phyloP scores from a whole-genome alignment of 2,888 invertebrate species.

The Polydrusus tereticollis region DNA sequence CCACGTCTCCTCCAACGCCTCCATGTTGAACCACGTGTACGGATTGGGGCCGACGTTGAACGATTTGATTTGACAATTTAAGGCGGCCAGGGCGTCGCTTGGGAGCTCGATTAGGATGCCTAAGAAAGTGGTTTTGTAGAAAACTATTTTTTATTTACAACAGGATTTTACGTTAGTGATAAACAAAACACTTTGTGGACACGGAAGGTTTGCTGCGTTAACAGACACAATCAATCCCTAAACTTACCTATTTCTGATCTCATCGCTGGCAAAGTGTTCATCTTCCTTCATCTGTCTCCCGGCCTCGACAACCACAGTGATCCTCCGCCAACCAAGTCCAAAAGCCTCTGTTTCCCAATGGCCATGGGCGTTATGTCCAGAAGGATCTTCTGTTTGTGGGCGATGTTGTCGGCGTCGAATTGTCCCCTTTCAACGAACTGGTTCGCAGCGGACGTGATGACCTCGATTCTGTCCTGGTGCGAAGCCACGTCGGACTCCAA shows the following conservation, averaged over 20 bases:
- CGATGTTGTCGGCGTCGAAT: slow-evolving; percentile 97
- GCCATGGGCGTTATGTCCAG: slow-evolving; percentile 89
- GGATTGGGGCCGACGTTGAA: slow-evolving; percentile 99
- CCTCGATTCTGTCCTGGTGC: slow-evolving; percentile 96
- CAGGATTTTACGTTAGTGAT: no score
- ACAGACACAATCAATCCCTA: no score
- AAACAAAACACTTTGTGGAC: no score
- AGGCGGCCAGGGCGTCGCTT: slow-evolving; percentile 95
- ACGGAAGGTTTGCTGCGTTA: no score
- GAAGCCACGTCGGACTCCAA: slow-evolving; percentile 96
- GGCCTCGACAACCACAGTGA: slow-evolving; percentile 89
- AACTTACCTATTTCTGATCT: slow-evolving; percentile 78
- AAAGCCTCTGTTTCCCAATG: slow-evolving; percentile 86
- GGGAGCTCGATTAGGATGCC: slow-evolving; percentile 94
- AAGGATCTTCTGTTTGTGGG: slow-evolving; percentile 85
- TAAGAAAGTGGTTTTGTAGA: no score
- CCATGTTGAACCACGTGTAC: slow-evolving; percentile 99
- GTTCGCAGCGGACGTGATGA: slow-evolving; percentile 88
- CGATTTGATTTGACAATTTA: slow-evolving; percentile 98
- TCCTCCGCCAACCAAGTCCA: slow-evolving; percentile 97
- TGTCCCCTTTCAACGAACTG: slow-evolving; percentile 95
- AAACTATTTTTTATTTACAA: no score
- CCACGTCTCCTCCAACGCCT: slow-evolving; percentile 99
- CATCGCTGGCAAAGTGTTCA: slow-evolving; percentile 97
- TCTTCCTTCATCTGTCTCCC: slow-evolving; percentile 91